Evolutionary conservation across 92 coral and sea anemone genomes (phyloP), one percentile per base, ranked within the genome.

Genomic region (Ricordea florida): DNA sequence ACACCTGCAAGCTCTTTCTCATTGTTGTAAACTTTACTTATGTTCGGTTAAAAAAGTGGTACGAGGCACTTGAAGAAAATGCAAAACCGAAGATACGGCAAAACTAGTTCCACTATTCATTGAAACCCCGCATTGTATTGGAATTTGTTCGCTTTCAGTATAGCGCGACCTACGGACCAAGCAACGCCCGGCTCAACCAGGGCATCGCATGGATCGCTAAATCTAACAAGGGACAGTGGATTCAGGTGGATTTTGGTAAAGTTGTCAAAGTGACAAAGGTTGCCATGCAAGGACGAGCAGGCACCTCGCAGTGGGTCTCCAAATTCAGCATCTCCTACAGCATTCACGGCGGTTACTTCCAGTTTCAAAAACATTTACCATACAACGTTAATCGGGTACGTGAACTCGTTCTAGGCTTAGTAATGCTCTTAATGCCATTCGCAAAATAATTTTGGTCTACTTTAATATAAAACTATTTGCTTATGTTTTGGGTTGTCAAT

Each of bases 211-310:
- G 48, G 6, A 10, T 66, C 6, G 73, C 45, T 21, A 31, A 22
- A 33, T 1, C 5, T 16, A 66, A 32, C 59, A 46, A 25, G 8
- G 73, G 73, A 0, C 73, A 66, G n/a, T 66, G 73, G 73, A 14
- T 66, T 21, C 73, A 66, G 58, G 73, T 66, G 44, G 73, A 66
- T 15, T 32, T 66, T 33, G 58, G 59, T 1, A 46, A 66, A 11
- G 58, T 66, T 10, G 73, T 44, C 73, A 66, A 66, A 46, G 73
- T 66, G 73, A 66, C 73, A 5, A 66, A 45, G 48, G 34, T 66
- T 7, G 73, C 30, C 18, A 66, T 45, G 22, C 73, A 66, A 16
- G 73, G 73, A 17, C 57, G 73, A 2, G 18, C 45, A 15, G 34
- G 48, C 13, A 44, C 9, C 0, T 42, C 21, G 22, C 73, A 66